Base-by-base conservation (phyloP, 2,113 vertebrate genomes). In the Ptilonorhynchus violaceus region DNA sequence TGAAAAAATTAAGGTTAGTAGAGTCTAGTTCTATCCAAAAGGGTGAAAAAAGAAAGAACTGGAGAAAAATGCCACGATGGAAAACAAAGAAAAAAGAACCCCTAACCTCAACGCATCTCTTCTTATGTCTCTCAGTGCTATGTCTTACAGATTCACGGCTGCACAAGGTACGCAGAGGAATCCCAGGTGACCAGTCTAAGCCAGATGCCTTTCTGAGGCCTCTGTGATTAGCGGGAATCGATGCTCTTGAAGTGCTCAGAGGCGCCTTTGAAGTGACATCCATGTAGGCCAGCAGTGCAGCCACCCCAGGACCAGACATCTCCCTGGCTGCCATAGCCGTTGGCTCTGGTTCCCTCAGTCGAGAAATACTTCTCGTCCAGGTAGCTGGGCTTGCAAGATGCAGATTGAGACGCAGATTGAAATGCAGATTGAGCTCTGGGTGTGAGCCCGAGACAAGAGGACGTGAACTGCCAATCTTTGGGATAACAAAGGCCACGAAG, bases 321-420 rank as follows among this genome's bases (percentile, higher is more conserved):
- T 59, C 39, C 22, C 20, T 37, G 50, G 22, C 35, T 2, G 3
- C 37, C 2, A 13, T 0, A 3, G 47, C 23, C 1, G 0, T 22
- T 2, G 15, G 6, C 31, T 68, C 68, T 67, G 52, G 25, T 37
- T 66, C 46, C n/a, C n/a, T 24, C 63, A 39, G 55, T 22, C 0
- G 0, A 44, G 63, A 44, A 69, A 46, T 18, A 33, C 15, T 24
- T 59, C 84, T 68, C 14, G 15, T 28, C 46, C 33, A 62, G 74
- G 46, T 28, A 46, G 9, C 63, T 46, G 42, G 11, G 33, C 3
- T 60, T 44, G 21, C 60, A 67, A 33, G 28, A 42, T 59, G n/a
- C 37, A 74, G 37, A 33, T 4, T 30, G 10, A 58, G 7, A 28
- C 49, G 53, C 23, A 58, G 78, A 31, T 12, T 31, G 62, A 55